phyloP scores from a whole-genome alignment of 2,888 invertebrate species.

The Tetrapedia diversipes region DNA sequence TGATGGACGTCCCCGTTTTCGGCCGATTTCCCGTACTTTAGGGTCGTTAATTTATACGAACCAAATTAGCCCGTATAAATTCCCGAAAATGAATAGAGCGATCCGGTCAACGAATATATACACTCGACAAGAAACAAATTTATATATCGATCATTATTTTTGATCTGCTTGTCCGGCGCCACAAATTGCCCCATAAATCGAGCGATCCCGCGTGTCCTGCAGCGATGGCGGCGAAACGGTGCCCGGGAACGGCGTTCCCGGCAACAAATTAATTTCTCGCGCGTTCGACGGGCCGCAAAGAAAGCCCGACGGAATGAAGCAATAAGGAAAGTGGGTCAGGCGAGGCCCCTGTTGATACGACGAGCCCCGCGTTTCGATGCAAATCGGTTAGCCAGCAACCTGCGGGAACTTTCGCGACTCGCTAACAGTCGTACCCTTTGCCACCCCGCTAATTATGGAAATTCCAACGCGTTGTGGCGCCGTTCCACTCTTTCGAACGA shows the following conservation, averaged over 20 bases:
- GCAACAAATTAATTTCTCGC: slow-evolving; percentile 24
- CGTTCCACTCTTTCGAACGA: slow-evolving; percentile 35
- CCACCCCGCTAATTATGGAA: slow-evolving; percentile 57
- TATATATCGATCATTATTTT: slow-evolving; percentile 28
- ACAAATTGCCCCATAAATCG: slow-evolving; percentile 26
- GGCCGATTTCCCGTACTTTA: slow-evolving; percentile 10
- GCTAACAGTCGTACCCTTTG: slow-evolving; percentile 53
- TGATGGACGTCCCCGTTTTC: neutral
- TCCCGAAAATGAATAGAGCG: neutral
- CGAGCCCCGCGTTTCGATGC: slow-evolving; percentile 42
- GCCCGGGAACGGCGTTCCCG: neutral
- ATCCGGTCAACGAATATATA: neutral
- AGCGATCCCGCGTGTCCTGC: slow-evolving; percentile 2
- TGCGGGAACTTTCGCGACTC: no score
- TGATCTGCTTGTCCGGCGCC: neutral
- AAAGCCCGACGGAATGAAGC: slow-evolving; percentile 35
- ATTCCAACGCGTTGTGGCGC: slow-evolving; percentile 30
- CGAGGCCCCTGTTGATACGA: slow-evolving; percentile 40
- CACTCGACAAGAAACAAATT: slow-evolving; percentile 20
- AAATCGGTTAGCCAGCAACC: slow-evolving; percentile 56
- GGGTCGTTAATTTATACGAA: slow-evolving; percentile 1
- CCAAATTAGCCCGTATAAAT: neutral
- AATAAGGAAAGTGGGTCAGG: slow-evolving; percentile 47
- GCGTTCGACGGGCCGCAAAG: neutral
- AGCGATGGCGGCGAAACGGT: neutral